Conservation (phyloP, 2,888 invertebrate species). For the Trichogramma dendrolimi region DNA sequence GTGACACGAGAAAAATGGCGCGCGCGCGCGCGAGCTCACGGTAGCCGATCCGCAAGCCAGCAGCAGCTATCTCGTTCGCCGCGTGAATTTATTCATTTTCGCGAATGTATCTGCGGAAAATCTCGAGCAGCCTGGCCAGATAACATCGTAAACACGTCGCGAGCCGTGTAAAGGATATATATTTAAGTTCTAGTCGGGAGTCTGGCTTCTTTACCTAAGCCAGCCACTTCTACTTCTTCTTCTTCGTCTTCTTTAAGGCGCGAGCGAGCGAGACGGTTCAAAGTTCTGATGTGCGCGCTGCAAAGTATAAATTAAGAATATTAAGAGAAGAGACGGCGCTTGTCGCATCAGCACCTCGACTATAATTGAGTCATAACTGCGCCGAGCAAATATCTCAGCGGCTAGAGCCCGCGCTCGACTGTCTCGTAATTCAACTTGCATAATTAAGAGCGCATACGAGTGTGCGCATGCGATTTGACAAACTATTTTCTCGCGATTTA, state of each 20-base stretch:
- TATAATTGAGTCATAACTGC: conserved; percentile 50
- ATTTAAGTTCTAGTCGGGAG: no score
- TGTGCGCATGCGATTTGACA: conserved; percentile 16
- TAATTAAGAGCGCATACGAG: conserved; percentile 41
- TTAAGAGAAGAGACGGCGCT: conserved; percentile 22
- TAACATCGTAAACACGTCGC: no score
- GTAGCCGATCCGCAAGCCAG: no score
- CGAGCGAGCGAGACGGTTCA: not conserved
- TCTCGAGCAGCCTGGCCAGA: no score
- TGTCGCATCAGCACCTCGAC: conserved; percentile 46
- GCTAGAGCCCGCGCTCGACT: conserved; percentile 13
- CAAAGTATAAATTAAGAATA: not conserved
- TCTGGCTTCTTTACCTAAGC: not conserved
- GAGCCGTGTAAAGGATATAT: no score
- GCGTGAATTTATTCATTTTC: conserved; percentile 6
- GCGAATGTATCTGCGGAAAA: conserved; percentile 1
- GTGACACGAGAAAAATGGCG: conserved; percentile 15
- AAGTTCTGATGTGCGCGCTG: not conserved
- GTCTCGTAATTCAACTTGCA: conserved; percentile 45
- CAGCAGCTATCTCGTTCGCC: not conserved
- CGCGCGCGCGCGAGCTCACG: not conserved
- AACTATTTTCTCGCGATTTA: conserved; percentile 22
- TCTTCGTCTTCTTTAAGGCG: not conserved
- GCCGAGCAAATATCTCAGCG: conserved; percentile 47
- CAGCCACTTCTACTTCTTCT: no score